These are phyloP conservation scores for Eupithecia dodoneata DNA, from an alignment of 2,888 invertebrate genomes.

Conservation along the genomic window DNA sequence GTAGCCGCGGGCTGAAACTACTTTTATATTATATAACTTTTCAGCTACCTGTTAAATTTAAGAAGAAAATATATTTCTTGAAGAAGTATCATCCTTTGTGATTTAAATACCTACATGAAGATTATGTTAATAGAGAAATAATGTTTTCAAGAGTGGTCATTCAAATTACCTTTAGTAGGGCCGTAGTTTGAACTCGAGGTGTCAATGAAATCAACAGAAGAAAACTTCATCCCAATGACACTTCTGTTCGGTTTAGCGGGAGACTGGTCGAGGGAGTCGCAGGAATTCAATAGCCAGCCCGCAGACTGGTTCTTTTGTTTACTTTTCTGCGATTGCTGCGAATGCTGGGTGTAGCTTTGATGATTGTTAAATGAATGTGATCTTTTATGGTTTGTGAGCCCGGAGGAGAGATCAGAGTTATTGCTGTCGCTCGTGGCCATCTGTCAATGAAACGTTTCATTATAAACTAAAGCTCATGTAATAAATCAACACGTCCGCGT, in stretches of 20 bases:
- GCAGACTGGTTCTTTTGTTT: conserved; percentile 85
- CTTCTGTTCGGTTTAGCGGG: conserved; percentile 74
- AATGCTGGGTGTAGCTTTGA: conserved; percentile 87
- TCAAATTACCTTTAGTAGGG: conserved; percentile 40
- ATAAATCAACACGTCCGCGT: conserved; percentile 44
- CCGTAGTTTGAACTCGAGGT: conserved; percentile 83
- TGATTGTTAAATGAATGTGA: conserved; percentile 89
- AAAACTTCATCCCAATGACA: conserved; percentile 85
- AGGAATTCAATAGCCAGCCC: conserved; percentile 80
- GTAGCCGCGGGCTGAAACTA: neutral
- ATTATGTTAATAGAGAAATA: neutral
- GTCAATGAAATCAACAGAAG: conserved; percentile 82
- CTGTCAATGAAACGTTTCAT: conserved; percentile 65
- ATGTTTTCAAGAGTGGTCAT: too few relatives aligned
- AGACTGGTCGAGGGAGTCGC: conserved; percentile 80
- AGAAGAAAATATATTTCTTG: neutral
- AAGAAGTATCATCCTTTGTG: too few relatives aligned
- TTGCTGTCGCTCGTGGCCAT: conserved; percentile 87
- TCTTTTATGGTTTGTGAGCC: conserved; percentile 86
- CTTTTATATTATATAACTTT: neutral
- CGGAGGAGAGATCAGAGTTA: conserved; percentile 78
- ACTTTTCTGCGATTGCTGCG: conserved; percentile 84
- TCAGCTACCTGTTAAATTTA: neutral
- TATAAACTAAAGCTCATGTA: conserved; percentile 40
- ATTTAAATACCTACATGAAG: neutral